Conservation (phyloP, 2,113 vertebrate species). For the Aramus guarauna region DNA sequence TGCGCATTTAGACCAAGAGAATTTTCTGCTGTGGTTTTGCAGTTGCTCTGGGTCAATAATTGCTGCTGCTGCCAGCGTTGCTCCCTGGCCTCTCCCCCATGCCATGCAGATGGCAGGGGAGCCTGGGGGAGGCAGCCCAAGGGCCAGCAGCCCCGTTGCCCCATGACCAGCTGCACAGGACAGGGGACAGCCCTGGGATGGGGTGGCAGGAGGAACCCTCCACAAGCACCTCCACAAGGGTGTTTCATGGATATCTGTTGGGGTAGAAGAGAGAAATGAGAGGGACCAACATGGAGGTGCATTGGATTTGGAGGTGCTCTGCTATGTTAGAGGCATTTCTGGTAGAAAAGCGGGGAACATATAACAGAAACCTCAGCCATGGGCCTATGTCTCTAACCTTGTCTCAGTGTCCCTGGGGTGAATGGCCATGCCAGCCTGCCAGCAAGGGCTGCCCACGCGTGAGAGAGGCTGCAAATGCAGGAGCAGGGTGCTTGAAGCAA, state of each 20-base stretch:
- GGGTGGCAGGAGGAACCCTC: neutral
- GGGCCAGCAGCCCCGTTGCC: neutral
- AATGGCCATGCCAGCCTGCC: neutral
- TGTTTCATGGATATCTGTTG: neutral
- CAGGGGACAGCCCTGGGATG: neutral
- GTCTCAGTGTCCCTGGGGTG: neutral
- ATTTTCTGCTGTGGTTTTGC: neutral
- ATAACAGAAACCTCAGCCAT: neutral
- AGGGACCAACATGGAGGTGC: neutral
- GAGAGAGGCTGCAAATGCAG: neutral
- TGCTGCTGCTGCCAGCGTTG: neutral
- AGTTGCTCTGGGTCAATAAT: rapidly evolving
- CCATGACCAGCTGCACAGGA: rapidly evolving
- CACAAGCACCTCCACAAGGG: neutral
- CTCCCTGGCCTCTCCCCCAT: rapidly evolving
- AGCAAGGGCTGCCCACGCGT: neutral
- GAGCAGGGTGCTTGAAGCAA: neutral
- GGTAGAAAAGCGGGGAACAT: neutral
- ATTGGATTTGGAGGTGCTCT: neutral
- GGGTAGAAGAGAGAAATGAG: neutral
- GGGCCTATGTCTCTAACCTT: neutral
- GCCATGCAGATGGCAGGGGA: neutral
- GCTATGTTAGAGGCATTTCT: neutral
- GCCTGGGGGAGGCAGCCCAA: neutral
- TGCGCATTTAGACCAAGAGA: neutral